Conservation (phyloP, 1,140 invertebrate genomes). For the Cotesia glomerata region DNA sequence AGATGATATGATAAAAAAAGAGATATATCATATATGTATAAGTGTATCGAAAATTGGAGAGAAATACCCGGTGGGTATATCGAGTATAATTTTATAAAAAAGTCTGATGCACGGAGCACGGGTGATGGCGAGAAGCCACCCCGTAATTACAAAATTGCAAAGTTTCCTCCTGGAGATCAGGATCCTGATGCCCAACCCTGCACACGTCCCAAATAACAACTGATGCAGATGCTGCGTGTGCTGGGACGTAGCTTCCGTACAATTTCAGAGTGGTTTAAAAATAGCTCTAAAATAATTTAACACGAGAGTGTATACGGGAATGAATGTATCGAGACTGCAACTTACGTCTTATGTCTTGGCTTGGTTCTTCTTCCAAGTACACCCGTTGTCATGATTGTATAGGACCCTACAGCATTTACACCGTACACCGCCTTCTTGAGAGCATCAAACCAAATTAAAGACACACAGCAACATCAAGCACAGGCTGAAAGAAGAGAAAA, state of each 20-base stretch:
- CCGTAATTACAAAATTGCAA: constrained; percentile 31
- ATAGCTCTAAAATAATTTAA: constrained; percentile 14
- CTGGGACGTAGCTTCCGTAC: constrained; percentile 20
- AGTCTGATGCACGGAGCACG: neutral
- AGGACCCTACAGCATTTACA: neutral
- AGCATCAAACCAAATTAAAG: too few species aligned
- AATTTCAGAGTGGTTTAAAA: constrained; percentile 27
- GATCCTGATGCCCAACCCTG: neutral
- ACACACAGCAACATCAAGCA: neutral
- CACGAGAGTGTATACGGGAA: neutral
- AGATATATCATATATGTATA: neutral
- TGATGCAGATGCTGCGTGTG: neutral
- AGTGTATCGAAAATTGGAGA: neutral
- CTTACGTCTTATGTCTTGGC: neutral
- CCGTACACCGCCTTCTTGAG: neutral
- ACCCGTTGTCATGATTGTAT: too few species aligned
- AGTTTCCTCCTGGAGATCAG: constrained; percentile 16
- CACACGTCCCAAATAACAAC: neutral
- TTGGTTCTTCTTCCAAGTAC: too few species aligned
- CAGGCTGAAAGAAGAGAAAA: neutral
- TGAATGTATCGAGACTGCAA: neutral
- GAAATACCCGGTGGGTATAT: neutral
- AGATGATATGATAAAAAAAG: neutral
- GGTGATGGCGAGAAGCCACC: neutral
- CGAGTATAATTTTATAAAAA: neutral